Base-by-base conservation (phyloP, 1,140 invertebrate species). In the Heliothis virescens region DNA sequence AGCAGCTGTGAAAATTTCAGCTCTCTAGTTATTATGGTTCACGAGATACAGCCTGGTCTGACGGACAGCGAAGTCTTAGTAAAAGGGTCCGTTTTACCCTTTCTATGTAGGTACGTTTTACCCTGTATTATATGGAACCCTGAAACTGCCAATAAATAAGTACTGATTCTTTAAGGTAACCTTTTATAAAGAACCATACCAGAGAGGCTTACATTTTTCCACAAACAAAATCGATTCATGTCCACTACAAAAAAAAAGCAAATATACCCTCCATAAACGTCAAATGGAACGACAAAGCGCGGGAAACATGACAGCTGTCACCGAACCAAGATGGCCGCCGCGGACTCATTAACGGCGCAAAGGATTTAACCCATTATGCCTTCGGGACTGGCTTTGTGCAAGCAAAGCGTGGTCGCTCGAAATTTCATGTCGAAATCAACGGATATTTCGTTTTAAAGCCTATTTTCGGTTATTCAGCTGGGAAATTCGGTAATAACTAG, bases 261-360 rank as follows among this genome's bases (percentile, higher is more conserved):
- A 41, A 41, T 41, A 12, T 59, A 4, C 52, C 26, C 57, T n/a
- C 18, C 48, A 63, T 52, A 76, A 76, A 63, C 21, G 73, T 76
- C 59, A 76, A 76, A 63, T 52, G 72, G 47, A 34, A n/a, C 15
- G 72, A 11, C n/a, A 80, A 82, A 80, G 65, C 48, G 81, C 81
- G 81, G 78, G 81, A 77, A 77, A 9, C n/a, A 52, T 82, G 81
- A 77, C 81, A 82, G 81, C 63, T 82, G 78, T 82, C 81, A 82
- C 48, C 65, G 77, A 48, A 26, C 50, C 72, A 79, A 80, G 78
- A 82, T 82, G 81, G 81, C 78, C 34, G 78, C 34, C 57, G 18
- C 41, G 18, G 34, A 62, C 65, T 82, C 81, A 82, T 82, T 82
- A 82, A 67, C 67, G 41, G 29, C 34, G 79, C 73, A 63, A 76